Conservation (phyloP, 1,140 invertebrate genomes). For the Drosophila pachea region DNA sequence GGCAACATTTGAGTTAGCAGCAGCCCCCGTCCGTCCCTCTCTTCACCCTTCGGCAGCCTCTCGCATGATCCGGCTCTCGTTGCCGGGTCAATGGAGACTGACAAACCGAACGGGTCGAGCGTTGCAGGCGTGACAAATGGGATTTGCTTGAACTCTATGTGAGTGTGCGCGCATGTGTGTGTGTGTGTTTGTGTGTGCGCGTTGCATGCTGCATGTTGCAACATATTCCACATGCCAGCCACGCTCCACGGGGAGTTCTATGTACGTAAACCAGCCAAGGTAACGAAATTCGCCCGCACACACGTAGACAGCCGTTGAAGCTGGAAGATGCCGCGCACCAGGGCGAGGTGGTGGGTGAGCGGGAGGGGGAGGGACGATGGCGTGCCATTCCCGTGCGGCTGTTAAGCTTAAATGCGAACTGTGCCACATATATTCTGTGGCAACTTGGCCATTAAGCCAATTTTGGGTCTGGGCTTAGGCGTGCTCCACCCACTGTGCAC, state of each 20-base stretch:
- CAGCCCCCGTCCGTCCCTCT: neutral
- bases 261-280: constrained; percentile 21
- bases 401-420: constrained; percentile 36
- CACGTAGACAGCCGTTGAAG: constrained; percentile 30
- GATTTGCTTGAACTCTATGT: constrained; percentile 39
- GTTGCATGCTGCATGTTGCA: constrained; percentile 18
- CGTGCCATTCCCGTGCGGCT: neutral
- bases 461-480: constrained; percentile 16
- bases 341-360: too few relatives aligned
- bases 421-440: constrained; percentile 31
- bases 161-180: constrained; percentile 9
- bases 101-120: constrained; percentile 46
- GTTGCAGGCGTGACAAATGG: constrained; percentile 70
- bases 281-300: constrained; percentile 35
- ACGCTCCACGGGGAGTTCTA: constrained; percentile 20
- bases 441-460: constrained; percentile 26
- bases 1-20: constrained; percentile 24
- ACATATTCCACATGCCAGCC: constrained; percentile 44
- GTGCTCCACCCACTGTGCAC: too few relatives aligned
- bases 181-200: neutral
- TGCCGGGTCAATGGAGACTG: constrained; percentile 47
- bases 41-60: neutral
- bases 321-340: constrained; percentile 1
- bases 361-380: too few relatives aligned
- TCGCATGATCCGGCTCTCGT: neutral